phyloP scores from a whole-genome alignment of 2,797 vertebrate genomes.

The Characodon lateralis region DNA sequence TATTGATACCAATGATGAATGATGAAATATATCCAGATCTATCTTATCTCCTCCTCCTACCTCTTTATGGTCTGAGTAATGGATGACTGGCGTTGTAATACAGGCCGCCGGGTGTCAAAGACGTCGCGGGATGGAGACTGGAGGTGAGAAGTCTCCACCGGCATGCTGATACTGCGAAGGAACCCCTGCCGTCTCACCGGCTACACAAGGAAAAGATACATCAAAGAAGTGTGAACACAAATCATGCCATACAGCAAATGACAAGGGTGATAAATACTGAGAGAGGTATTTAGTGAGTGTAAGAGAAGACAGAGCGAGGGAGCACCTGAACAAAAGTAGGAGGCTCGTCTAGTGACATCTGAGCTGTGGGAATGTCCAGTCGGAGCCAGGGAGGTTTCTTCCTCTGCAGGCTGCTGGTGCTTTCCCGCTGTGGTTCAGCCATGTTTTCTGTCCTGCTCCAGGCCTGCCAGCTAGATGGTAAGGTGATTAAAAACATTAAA shows the following conservation, averaged over 20 bases:
- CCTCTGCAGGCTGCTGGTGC: conserved; percentile 95
- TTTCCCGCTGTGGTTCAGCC: conserved; percentile 89
- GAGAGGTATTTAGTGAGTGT: not conserved
- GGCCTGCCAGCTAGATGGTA: conserved; percentile 76
- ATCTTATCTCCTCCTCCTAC: conserved; percentile 69
- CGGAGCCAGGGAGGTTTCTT: conserved; percentile 98
- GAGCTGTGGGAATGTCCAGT: conserved; percentile 89
- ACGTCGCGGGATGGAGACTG: conserved; percentile 83
- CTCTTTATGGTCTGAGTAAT: conserved; percentile 98
- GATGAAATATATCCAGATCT: not conserved
- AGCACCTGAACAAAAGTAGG: conserved; percentile 87
- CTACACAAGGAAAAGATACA: conserved; percentile 61
- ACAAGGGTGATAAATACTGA: conserved; percentile 14
- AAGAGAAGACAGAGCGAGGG: not conserved
- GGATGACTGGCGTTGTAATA: conserved; percentile 91
- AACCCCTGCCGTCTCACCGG: conserved; percentile 88
- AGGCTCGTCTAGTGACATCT: conserved; percentile 85
- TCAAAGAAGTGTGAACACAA: conserved; percentile 3
- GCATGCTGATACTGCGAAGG: conserved; percentile 95
- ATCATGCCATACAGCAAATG: not conserved
- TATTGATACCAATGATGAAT: not conserved
- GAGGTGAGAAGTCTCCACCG: conserved; percentile 86
- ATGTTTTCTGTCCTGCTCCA: conserved; percentile 80
- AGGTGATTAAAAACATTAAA: not conserved
- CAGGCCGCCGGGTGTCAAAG: conserved; percentile 84